Percentiles rank a stretch among this genome's conserved stretches.
Conservation (phyloP, 2,888 invertebrate species). For the Rugalucina vietnamica region DNA sequence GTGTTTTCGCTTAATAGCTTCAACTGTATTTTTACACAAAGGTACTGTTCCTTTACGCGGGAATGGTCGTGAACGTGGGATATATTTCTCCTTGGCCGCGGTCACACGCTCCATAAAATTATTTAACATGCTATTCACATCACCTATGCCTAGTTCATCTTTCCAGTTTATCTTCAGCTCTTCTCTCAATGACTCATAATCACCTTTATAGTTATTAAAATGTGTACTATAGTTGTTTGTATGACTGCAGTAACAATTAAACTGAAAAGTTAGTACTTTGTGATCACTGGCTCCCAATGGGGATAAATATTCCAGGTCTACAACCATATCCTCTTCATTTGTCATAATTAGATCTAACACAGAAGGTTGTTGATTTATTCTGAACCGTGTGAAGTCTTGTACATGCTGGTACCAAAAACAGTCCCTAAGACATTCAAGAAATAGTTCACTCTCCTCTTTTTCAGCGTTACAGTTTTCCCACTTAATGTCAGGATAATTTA, state of each 20-base stretch:
- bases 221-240: not conserved
- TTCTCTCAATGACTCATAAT: constrained; percentile 9
- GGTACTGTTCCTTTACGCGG: not conserved
- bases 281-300: constrained; percentile 39
- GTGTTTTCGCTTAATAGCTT: not conserved
- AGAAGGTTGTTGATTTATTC: not conserved
- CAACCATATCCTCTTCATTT: constrained; percentile 15
- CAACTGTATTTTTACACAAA: not conserved
- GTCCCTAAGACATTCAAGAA: constrained; percentile 8
- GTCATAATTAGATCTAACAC: constrained; percentile 2
- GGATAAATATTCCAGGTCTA: not conserved
- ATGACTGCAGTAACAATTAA: constrained; percentile 14
- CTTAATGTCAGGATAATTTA: not conserved
- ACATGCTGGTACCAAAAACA: not conserved
- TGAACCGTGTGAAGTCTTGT: not conserved
- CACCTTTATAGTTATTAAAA: constrained; percentile 16
- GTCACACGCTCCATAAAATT: not conserved
- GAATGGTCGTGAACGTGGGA: not conserved
- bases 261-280: constrained; percentile 13
- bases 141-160: not conserved
- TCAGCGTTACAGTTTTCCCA: not conserved
- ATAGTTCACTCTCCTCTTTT: not conserved
- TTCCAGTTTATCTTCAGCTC: constrained; percentile 7
- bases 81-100: not conserved
- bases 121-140: constrained; percentile 7